Evolutionary conservation across 30 jellyfish, hydroid and myxozoan species (phyloP).

Genomic region (Turritopsis dohrnii): DNA sequence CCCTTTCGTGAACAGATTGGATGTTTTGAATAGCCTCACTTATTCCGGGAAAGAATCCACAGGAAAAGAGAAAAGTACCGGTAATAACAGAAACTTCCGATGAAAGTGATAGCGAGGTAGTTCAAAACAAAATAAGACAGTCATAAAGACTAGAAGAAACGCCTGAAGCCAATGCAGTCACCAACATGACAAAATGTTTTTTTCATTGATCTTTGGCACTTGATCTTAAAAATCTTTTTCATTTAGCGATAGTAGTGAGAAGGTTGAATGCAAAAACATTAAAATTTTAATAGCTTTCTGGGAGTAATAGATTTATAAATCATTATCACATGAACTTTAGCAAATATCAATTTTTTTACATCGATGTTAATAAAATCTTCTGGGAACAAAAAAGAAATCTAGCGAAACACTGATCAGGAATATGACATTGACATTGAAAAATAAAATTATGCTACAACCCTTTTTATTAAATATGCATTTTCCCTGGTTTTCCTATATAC

Average conservation of each 20-base stretch:
- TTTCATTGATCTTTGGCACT: not conserved
- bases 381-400: not conserved
- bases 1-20: too few relatives aligned
- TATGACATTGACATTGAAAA: too few relatives aligned
- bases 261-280: not conserved
- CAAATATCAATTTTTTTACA: not conserved
- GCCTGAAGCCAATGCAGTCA: not conserved
- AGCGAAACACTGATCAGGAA: slow-evolving; percentile 35
- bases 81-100: too few relatives aligned
- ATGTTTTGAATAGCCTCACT: too few relatives aligned
- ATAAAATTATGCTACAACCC: too few relatives aligned
- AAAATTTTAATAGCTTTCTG: not conserved
- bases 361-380: not conserved
- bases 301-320: not conserved
- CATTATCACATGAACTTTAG: not conserved
- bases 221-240: not conserved
- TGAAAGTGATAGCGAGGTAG: too few relatives aligned
- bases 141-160: not conserved
- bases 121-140: not conserved
- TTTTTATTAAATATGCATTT: too few relatives aligned
- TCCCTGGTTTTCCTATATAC: too few relatives aligned
- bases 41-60: too few relatives aligned
- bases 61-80: too few relatives aligned
- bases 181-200: not conserved
- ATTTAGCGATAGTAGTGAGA: not conserved